A percentile compares a stretch with the other conserved stretches of the same genome.
phyloP scores from a whole-genome alignment of 64 coral and sea anemone species.

The Dendrophyllia cribrosa region DNA sequence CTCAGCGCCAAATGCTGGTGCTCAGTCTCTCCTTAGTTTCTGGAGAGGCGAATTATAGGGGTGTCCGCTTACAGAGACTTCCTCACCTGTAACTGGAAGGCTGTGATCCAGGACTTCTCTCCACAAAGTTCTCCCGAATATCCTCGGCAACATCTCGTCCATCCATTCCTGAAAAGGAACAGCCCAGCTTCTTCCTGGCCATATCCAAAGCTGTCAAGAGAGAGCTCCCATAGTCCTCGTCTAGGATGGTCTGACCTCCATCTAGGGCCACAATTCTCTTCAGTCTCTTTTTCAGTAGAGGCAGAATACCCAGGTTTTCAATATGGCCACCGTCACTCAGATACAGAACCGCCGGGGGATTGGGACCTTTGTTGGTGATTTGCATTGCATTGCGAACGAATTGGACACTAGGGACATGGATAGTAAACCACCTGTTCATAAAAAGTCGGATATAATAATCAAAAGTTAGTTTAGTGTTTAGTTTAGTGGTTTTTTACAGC shows the following conservation, averaged over 20 bases:
- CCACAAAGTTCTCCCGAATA: slow-evolving; percentile 12
- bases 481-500: no score
- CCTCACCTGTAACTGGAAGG: slow-evolving; percentile 13
- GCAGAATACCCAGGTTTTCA: slow-evolving; percentile 68
- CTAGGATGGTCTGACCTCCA: background rate
- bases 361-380: slow-evolving; percentile 23
- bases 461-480: no score
- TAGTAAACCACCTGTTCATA: slow-evolving; percentile 10
- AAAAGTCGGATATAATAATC: no score
- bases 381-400: slow-evolving; percentile 35
- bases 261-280: slow-evolving; percentile 51
- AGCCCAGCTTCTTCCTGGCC: slow-evolving; percentile 46
- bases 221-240: background rate
- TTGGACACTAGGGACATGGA: slow-evolving; percentile 19
- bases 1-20: no score
- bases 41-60: no score
- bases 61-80: no score
- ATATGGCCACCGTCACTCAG: slow-evolving; percentile 70
- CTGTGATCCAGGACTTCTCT: slow-evolving; percentile 14
- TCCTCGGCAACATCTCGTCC: slow-evolving; percentile 28
- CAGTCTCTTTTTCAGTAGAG: slow-evolving; percentile 60
- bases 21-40: no score
- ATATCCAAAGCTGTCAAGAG: slow-evolving; percentile 35
- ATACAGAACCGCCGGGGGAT: slow-evolving; percentile 35
- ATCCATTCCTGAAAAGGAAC: slow-evolving; percentile 55